Percentiles rank a stretch among this genome's conserved stretches.
Evolutionary conservation across 2,888 invertebrate species (phyloP).

Genomic region (Hymenopus coronatus): DNA sequence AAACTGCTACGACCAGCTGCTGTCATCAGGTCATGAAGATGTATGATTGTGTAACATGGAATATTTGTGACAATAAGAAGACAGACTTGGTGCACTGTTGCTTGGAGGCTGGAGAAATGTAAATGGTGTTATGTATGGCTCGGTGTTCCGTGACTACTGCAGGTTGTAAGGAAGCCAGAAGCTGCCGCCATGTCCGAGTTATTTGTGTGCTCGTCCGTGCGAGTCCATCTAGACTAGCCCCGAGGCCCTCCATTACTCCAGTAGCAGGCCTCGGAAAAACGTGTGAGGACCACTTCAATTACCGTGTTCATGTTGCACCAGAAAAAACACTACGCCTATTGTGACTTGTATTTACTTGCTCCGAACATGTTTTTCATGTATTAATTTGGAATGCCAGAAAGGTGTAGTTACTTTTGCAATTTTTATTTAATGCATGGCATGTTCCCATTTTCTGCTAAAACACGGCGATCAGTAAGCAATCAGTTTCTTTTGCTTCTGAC

Average conservation of each 20-base stretch:
- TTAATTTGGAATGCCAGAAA: neutral
- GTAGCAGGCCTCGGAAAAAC: neutral
- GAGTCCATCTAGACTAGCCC: neutral
- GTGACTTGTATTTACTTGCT: neutral
- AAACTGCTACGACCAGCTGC: too few species aligned
- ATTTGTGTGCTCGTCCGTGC: slow-evolving; percentile 19
- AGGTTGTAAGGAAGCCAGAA: slow-evolving; percentile 8
- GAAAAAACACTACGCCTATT: neutral
- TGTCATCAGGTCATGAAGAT: too few species aligned
- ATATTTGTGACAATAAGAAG: too few species aligned
- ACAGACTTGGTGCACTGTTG: neutral
- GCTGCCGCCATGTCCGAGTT: neutral
- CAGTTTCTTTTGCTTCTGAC: too few species aligned
- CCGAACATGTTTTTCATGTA: neutral
- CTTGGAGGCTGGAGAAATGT: neutral
- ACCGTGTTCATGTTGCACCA: neutral
- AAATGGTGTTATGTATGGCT: slow-evolving; percentile 11
- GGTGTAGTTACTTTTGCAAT: neutral
- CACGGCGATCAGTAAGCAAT: neutral
- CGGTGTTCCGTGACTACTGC: slow-evolving; percentile 13
- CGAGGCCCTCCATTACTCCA: neutral
- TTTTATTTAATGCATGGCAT: neutral
- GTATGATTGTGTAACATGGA: too few species aligned
- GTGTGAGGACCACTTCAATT: neutral
- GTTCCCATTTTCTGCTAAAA: neutral